These are phyloP conservation scores for Drosophila kambysellisi DNA, from an alignment of 2,888 invertebrate genomes.

Conservation along the genomic window DNA sequence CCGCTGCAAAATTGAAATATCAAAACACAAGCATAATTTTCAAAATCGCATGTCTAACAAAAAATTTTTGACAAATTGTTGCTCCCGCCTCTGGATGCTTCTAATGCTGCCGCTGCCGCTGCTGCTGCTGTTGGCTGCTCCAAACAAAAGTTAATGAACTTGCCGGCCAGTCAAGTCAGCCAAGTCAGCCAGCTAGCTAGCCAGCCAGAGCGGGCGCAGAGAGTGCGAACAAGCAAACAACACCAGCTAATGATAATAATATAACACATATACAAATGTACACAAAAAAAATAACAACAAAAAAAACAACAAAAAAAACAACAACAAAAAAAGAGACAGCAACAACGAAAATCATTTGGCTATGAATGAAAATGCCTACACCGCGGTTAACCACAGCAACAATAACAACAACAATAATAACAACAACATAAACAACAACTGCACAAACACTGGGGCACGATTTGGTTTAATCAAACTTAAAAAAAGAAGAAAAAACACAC, in stretches of 20 bases:
- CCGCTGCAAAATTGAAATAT: slow-evolving; percentile 28
- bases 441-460: slow-evolving; percentile 38
- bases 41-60: slow-evolving; percentile 73
- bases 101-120: slow-evolving; percentile 5
- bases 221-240: slow-evolving; percentile 48
- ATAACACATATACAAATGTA: slow-evolving; percentile 49
- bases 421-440: slow-evolving; percentile 2
- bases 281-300: slow-evolving; percentile 19
- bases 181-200: slow-evolving; percentile 36
- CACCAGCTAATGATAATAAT: slow-evolving; percentile 68
- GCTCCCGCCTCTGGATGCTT: slow-evolving; percentile 41
- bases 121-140: slow-evolving; percentile 5
- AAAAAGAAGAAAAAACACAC: neutral
- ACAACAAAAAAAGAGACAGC: slow-evolving; percentile 15
- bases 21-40: slow-evolving; percentile 64
- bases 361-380: slow-evolving; percentile 73
- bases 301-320: neutral
- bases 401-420: neutral
- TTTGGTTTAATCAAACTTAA: slow-evolving; percentile 47
- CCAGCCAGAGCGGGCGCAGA: slow-evolving; percentile 30
- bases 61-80: slow-evolving; percentile 73
- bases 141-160: slow-evolving; percentile 77
- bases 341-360: slow-evolving; percentile 25
- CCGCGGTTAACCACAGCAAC: slow-evolving; percentile 32
- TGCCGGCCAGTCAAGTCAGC: slow-evolving; percentile 49